Percentiles rank a stretch among this genome's conserved stretches.
phyloP scores from a whole-genome alignment of 1,140 invertebrate genomes.

The Pseudomyrmex gracilis region DNA sequence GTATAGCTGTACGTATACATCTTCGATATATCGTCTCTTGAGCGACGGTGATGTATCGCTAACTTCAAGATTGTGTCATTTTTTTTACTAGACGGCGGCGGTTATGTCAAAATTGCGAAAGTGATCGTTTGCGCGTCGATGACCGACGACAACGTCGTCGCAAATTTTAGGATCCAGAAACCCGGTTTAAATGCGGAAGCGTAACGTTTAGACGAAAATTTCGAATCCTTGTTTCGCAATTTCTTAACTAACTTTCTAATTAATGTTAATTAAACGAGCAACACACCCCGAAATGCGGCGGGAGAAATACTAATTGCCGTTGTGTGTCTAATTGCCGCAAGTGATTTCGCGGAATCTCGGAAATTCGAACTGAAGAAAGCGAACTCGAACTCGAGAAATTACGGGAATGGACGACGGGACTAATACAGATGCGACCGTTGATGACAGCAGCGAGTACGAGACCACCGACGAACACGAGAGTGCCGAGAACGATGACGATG shows the following conservation, averaged over 20 bases:
- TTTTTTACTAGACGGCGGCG: too few species aligned
- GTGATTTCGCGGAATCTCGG: background rate
- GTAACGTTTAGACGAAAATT: background rate
- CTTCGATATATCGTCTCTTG: background rate
- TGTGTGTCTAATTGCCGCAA: background rate
- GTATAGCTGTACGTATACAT: constrained; percentile 13
- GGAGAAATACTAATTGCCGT: too few species aligned
- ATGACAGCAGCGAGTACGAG: background rate
- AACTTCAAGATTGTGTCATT: constrained; percentile 4
- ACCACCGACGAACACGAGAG: background rate
- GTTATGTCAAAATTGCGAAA: constrained; percentile 40
- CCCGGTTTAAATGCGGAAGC: background rate
- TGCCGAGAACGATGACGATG: too few species aligned
- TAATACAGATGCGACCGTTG: background rate
- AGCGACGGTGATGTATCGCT: background rate
- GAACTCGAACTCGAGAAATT: too few species aligned
- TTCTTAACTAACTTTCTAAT: background rate
- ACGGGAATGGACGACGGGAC: too few species aligned
- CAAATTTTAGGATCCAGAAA: background rate
- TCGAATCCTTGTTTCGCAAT: background rate
- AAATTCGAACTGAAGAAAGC: constrained; percentile 14
- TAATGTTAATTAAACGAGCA: background rate
- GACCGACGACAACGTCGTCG: background rate
- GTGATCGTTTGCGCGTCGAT: background rate
- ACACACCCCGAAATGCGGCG: too few species aligned